Evolutionary conservation across 2,797 vertebrate species (phyloP).

Genomic region (Mycteria americana): DNA sequence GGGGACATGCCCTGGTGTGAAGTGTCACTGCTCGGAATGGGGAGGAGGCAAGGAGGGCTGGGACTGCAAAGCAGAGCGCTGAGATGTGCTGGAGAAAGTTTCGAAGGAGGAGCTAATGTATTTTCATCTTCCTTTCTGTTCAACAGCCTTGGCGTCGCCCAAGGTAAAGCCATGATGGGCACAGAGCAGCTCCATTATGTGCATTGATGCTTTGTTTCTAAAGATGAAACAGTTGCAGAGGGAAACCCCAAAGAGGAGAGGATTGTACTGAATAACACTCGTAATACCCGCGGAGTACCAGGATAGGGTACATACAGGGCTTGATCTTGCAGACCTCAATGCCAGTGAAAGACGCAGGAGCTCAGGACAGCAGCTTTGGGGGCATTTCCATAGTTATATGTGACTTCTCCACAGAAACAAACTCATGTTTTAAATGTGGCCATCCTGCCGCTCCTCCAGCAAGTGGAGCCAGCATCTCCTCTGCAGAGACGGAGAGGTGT

Average conservation of each 20-base stretch:
- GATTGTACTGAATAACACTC: not conserved
- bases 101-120: not conserved
- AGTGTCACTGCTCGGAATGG: not conserved
- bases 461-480: not conserved
- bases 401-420: not conserved
- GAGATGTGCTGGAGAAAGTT: not conserved
- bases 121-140: not conserved
- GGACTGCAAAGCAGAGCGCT: not conserved
- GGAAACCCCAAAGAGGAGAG: not conserved
- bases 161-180: not conserved
- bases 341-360: not conserved
- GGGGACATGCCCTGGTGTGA: fast-evolving
- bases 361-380: not conserved
- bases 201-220: not conserved
- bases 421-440: not conserved
- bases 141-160: not conserved
- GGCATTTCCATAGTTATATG: not conserved
- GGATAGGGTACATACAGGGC: fast-evolving
- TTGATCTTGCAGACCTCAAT: not conserved
- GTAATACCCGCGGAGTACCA: fast-evolving
- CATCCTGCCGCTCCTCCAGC: not conserved
- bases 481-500: not conserved
- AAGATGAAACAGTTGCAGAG: not conserved
- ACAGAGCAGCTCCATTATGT: not conserved
- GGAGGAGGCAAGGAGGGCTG: not conserved